Conservation (phyloP, 2,888 invertebrate genomes). For the Pachymerium ferrugineum region DNA sequence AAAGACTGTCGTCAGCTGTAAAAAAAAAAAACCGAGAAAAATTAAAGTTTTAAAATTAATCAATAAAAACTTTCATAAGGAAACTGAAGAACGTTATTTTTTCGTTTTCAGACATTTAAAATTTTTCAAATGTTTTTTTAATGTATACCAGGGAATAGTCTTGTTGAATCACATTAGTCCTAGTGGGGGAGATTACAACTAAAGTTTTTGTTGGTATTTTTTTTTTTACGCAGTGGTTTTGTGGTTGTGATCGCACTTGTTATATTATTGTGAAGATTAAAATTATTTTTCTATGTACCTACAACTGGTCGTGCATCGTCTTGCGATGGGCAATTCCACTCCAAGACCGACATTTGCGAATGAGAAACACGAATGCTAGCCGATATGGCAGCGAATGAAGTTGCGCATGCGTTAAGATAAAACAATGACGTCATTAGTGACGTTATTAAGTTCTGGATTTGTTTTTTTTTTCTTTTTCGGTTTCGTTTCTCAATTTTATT, state of each 20-base stretch:
- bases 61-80: no score
- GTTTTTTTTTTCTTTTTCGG: not conserved
- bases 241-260: not conserved
- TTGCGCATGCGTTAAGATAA: not conserved
- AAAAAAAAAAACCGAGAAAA: not conserved
- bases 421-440: not conserved
- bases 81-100: no score
- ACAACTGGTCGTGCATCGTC: conserved; percentile 14
- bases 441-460: not conserved
- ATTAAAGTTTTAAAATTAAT: no score
- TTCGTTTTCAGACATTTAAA: no score
- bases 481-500: not conserved
- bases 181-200: not conserved
- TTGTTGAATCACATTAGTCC: not conserved
- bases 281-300: conserved; percentile 14
- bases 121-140: no score
- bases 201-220: not conserved
- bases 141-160: no score
- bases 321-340: conserved; percentile 20
- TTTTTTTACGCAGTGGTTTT: not conserved
- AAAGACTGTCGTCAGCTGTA: conserved; percentile 33
- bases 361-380: not conserved
- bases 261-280: not conserved
- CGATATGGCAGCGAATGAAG: not conserved
- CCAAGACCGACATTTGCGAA: conserved; percentile 19